phyloP scores from a whole-genome alignment of 1,140 invertebrate genomes.

The Diabrotica undecimpunctata region DNA sequence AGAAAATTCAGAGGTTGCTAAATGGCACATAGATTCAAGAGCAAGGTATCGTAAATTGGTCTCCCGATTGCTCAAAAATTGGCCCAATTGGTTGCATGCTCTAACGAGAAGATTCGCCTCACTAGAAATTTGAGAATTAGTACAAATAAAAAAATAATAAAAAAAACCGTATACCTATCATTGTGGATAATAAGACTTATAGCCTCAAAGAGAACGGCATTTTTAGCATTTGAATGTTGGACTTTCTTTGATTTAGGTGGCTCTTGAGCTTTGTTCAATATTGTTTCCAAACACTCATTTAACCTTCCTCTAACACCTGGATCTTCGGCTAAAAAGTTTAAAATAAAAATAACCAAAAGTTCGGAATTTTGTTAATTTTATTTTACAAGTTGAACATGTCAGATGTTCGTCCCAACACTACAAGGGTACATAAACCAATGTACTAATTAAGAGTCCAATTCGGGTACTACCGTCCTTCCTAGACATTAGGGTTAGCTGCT shows the following conservation, averaged over 20 bases:
- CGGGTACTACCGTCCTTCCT: no score
- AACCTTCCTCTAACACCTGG: slow-evolving; percentile 90
- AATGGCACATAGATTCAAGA: slow-evolving; percentile 98
- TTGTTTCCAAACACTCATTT: slow-evolving; percentile 99
- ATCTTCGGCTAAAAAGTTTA: slow-evolving; percentile 65
- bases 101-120: slow-evolving; percentile 96
- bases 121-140: slow-evolving; percentile 50
- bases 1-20: slow-evolving; percentile 98
- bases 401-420: no score
- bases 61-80: slow-evolving; percentile 97
- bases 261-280: slow-evolving; percentile 99
- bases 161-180: slow-evolving; percentile 61
- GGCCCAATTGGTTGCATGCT: slow-evolving; percentile 97
- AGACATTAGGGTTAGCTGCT: no score
- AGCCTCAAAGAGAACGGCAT: slow-evolving; percentile 99
- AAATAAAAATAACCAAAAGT: slow-evolving; percentile 9
- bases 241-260: slow-evolving; percentile 99
- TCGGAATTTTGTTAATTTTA: no score
- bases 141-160: neutral
- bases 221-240: slow-evolving; percentile 99
- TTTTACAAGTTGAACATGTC: no score
- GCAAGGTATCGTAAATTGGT: slow-evolving; percentile 98
- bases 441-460: no score
- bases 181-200: slow-evolving; percentile 99
- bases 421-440: no score